These are phyloP conservation scores for Percopsis omiscomaycus DNA, from an alignment of 2,797 vertebrate species.

Conservation along the genomic window DNA sequence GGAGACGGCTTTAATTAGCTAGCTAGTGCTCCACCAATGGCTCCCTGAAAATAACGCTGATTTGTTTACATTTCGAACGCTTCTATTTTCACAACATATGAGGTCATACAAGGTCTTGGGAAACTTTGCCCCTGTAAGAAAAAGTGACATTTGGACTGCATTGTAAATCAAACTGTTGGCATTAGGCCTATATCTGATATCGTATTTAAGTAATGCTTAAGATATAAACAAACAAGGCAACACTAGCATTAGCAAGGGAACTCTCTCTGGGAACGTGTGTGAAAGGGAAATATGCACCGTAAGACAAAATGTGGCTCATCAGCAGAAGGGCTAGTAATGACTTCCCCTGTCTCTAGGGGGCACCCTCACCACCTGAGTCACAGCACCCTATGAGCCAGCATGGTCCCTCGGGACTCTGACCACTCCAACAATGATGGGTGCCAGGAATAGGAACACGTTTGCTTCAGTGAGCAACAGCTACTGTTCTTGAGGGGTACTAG, in stretches of 20 bases:
- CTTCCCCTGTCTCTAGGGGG: conserved; percentile 67
- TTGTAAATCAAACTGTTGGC: not conserved
- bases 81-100: conserved; percentile 28
- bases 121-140: conserved; percentile 33
- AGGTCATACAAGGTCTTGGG: conserved; percentile 60
- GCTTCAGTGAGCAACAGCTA: no score
- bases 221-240: conserved; percentile 4
- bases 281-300: conserved; percentile 39
- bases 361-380: conserved; percentile 67
- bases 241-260: conserved; percentile 53
- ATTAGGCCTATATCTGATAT: not conserved
- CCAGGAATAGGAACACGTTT: conserved; percentile 64
- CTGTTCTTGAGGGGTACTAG: no score
- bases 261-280: conserved; percentile 55
- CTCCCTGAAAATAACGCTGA: conserved; percentile 24
- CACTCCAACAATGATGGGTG: conserved; percentile 58
- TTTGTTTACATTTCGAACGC: conserved; percentile 24
- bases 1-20: conserved; percentile 62
- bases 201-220: conserved; percentile 20
- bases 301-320: conserved; percentile 13
- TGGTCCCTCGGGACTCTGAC: conserved; percentile 43
- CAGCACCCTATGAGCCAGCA: conserved; percentile 39
- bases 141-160: not conserved
- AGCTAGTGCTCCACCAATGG: conserved; percentile 53
- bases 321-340: conserved; percentile 48